These are phyloP conservation scores for Pandemis heparana DNA, from an alignment of 2,888 invertebrate genomes.

Conservation along the genomic window DNA sequence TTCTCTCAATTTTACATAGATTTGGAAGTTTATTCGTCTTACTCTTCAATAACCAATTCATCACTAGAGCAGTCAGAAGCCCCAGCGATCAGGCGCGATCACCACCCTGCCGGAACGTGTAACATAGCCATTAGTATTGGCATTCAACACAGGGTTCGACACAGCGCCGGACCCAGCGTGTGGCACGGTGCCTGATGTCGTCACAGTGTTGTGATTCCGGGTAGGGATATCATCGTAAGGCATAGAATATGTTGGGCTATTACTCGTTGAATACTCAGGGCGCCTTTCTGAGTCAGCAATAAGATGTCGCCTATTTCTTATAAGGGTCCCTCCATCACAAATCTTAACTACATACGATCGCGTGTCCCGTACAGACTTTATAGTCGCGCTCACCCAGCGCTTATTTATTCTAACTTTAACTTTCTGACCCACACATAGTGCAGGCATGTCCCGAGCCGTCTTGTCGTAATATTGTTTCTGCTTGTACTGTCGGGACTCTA, in stretches of 20 bases:
- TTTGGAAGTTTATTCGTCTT: not conserved
- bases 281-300: constrained; percentile 3
- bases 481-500: not conserved
- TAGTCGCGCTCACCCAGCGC: not conserved
- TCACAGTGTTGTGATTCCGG: constrained; percentile 6
- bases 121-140: constrained; percentile 7
- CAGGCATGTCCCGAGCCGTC: constrained; percentile 3
- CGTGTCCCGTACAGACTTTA: not conserved
- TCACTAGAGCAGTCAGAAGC: not conserved
- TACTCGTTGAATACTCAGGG: not conserved
- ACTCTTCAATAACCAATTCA: not conserved
- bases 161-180: not conserved
- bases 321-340: not conserved
- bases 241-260: not conserved
- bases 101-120: constrained; percentile 29
- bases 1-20: not conserved
- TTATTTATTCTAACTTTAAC: constrained; percentile 16
- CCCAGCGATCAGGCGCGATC: constrained; percentile 22
- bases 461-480: constrained; percentile 15
- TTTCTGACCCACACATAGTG: not conserved
- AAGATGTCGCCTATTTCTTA: constrained; percentile 15
- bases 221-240: constrained; percentile 20
- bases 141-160: not conserved
- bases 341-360: constrained; percentile 7
- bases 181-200: not conserved